Conservation (phyloP, 2,888 invertebrate genomes). For the Furcula furcula region DNA sequence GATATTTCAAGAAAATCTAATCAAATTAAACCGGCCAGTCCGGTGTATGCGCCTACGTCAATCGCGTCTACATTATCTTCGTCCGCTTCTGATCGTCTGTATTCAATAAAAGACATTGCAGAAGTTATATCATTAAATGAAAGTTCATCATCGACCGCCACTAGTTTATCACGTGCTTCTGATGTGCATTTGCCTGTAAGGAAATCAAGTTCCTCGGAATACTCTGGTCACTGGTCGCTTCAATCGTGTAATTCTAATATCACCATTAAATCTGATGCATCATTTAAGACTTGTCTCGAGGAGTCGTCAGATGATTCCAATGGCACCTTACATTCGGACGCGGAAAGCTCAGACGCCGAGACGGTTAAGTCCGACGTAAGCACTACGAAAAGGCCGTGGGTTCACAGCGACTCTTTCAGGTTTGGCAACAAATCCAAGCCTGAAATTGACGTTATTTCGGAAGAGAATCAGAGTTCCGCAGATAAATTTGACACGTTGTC, state of each 20-base stretch:
- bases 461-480: slow-evolving; percentile 44
- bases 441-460: slow-evolving; percentile 48
- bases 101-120: slow-evolving; percentile 70
- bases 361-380: slow-evolving; percentile 69
- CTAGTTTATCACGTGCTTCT: slow-evolving; percentile 61
- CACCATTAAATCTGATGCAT: slow-evolving; percentile 64
- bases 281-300: slow-evolving; percentile 66
- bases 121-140: slow-evolving; percentile 64
- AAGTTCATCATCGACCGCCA: slow-evolving; percentile 52
- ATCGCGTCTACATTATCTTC: slow-evolving; percentile 56
- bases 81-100: slow-evolving; percentile 56
- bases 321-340: slow-evolving; percentile 67
- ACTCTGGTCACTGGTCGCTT: slow-evolving; percentile 71
- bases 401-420: slow-evolving; percentile 71
- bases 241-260: slow-evolving; percentile 69
- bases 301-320: slow-evolving; percentile 69
- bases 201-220: slow-evolving; percentile 73
- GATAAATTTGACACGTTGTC: slow-evolving; percentile 51
- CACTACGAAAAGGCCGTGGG: slow-evolving; percentile 68
- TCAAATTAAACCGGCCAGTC: slow-evolving; percentile 30
- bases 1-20: slow-evolving; percentile 40
- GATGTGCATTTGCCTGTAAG: slow-evolving; percentile 59
- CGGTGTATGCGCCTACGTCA: slow-evolving; percentile 55
- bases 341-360: slow-evolving; percentile 66
- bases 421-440: slow-evolving; percentile 52